Base-by-base conservation (phyloP, 2,113 vertebrate species). In the Nicator chloris region DNA sequence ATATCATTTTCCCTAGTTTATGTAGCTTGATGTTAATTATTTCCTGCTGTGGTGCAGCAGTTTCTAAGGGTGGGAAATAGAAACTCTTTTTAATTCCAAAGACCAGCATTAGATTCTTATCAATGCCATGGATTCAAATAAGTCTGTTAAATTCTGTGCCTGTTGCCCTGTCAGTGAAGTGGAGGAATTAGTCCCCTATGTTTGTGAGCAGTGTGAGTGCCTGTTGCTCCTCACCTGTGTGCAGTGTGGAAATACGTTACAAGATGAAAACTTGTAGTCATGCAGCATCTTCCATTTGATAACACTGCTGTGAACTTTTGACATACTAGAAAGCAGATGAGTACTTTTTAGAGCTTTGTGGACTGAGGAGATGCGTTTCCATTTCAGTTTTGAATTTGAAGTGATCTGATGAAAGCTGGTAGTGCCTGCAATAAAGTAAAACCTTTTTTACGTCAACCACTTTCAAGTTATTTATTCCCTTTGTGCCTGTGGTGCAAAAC, bases 391-490 rank as follows among this genome's bases (percentile, higher is more conserved):
- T 47, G 81, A 53, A 71, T 76, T 61, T 80, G 86, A 90, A 87
- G 50, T 4, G 3, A 57, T 81, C 33, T 91, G 90, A 91, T 95
- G 93, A 95, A 92, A 94, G 94, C 85, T 82, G 84, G 33, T 72
- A 28, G 59, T 82, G 89, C 66, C 37, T 95, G 60, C 86, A 89
- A 50, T 82, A 56, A 92, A 85, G 66, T 22, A 82, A 90, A 77
- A 80, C 57, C 91, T 94, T 82, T 82, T 89, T 78, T 71, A 82
- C 47, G 45, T 96, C 91, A 94, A 10, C 78, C 42, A 26, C 75
- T 95, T 94, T 37, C 87, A 94, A 89, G 84, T 94, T 95, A 94
- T 76, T 97, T 96, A 94, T 96, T 95, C 86, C 66, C 85, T 96
- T 95, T 96, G 78, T 92, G 87, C 42, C 42, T 40, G 1, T 91